Percentiles rank a stretch among this genome's conserved stretches.
Evolutionary conservation across 2,113 vertebrate species (phyloP).

Genomic region (Carollia perspicillata): DNA sequence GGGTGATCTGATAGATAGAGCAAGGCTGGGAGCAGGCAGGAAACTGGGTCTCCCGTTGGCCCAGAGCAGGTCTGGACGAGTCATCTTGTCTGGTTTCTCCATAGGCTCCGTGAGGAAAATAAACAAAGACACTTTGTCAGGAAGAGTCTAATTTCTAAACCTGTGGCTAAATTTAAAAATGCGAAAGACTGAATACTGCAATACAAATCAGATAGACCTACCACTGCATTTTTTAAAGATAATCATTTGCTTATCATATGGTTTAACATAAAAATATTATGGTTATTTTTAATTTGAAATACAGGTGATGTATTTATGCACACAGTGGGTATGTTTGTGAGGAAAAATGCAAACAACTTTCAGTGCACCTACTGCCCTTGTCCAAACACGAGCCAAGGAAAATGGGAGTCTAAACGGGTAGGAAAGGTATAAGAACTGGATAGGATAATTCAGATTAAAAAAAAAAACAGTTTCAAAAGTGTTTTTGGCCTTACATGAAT

Average conservation of each 20-base stretch:
- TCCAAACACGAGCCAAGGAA: neutral
- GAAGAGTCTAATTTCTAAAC: neutral
- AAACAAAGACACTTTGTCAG: neutral
- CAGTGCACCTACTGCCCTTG: rapidly evolving
- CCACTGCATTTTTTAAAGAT: neutral
- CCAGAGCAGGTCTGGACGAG: neutral
- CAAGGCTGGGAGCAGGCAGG: neutral
- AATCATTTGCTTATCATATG: neutral
- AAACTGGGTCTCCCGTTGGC: neutral
- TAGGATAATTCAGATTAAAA: neutral
- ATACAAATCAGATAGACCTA: neutral
- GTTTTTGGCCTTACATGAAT: neutral
- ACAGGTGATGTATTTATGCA: neutral
- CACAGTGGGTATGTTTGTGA: neutral
- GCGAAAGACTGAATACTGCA: neutral
- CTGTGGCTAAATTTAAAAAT: neutral
- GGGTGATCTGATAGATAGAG: neutral
- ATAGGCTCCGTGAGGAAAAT: neutral
- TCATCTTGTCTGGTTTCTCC: neutral
- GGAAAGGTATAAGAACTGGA: neutral
- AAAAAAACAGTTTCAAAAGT: neutral
- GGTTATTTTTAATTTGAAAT: constrained; percentile 13
- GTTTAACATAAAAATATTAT: neutral
- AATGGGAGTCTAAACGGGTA: neutral
- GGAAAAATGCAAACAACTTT: neutral